Evolutionary conservation across 2,113 vertebrate species (phyloP), one percentile per base, ranked within the genome.

Genomic region (Spilogale gracilis): DNA sequence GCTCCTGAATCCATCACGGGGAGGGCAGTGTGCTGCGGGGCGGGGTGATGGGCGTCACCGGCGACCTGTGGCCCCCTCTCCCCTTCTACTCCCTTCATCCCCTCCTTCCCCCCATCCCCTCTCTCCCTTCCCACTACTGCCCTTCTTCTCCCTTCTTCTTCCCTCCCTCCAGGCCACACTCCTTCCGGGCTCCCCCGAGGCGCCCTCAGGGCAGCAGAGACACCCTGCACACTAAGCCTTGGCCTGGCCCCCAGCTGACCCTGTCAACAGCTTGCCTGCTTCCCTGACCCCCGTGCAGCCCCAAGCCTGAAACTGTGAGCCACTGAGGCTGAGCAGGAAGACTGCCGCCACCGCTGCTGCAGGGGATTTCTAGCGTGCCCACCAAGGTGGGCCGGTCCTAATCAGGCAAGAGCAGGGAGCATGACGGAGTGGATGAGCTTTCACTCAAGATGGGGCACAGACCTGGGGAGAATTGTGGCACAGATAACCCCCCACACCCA

Each of bases 191-290:
- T 54, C 20, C 56, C 60, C 83, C 50, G 95, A 98, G 97, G 95
- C 96, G 85, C 92, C 93, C 95, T 92, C 92, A 97, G 96, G 94
- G 95, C 76, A 45, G 69, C 43, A 82, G 98, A 96, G 97, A 96
- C 56, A 87, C 61, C 30, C 76, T 91, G 81, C 67, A 74, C 74
- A 58, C 94, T 96, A 82, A 87, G 84, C 94, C 89, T 95, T 97
- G 96, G 98, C 95, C 91, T 82, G 90, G 65, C 45, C 38, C 89
- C n/a, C 96, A 69, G 71, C 88, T 69, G 93, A 38, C 96, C 63
- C 83, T 56, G 73, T 88, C 95, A 95, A 94, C 97, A 96, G 96
- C 96, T 97, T 93, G 91, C 93, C 91, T 90, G 84, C 90, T 94
- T 67, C 69, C 73, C 58, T 54, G 96, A 78, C 90, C 96, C 69